Conservation (phyloP, 1,140 invertebrate genomes). For the Wasmannia auropunctata region DNA sequence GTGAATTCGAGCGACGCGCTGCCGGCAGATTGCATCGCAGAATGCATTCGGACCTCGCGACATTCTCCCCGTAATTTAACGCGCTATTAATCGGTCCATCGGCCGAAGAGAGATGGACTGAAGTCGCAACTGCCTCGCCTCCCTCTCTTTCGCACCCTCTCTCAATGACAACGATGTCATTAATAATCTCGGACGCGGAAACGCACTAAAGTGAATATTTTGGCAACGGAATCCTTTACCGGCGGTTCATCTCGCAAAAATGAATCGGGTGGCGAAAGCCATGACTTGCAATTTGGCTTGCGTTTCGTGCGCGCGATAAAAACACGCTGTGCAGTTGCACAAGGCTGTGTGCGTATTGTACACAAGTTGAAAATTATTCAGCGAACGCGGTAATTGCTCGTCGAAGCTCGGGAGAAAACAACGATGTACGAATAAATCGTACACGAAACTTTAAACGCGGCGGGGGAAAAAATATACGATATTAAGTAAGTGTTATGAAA, state of each 20-base stretch:
- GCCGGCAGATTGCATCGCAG: conserved; percentile 23
- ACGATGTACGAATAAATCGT: background rate
- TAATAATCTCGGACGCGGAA: conserved; percentile 17
- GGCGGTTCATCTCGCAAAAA: background rate
- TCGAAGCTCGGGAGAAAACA: background rate
- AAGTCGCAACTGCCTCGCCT: background rate
- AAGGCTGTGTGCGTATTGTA: background rate
- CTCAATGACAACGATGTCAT: conserved; percentile 5
- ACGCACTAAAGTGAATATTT: conserved; percentile 10
- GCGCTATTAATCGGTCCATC: conserved; percentile 26
- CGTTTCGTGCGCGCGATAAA: background rate
- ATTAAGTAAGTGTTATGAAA: background rate
- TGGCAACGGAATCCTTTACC: conserved; percentile 9
- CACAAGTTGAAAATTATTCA: background rate
- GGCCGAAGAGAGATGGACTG: background rate
- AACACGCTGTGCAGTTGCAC: background rate
- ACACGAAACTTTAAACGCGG: background rate
- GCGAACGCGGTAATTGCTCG: background rate
- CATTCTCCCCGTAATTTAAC: conserved; percentile 26
- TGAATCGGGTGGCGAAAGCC: conserved; percentile 16
- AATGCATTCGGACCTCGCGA: conserved; percentile 1
- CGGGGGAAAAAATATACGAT: background rate
- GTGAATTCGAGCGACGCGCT: conserved; percentile 15
- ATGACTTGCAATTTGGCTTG: conserved; percentile 26
- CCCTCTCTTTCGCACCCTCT: background rate